These are phyloP conservation scores for Lagria hirta DNA, from an alignment of 2,888 invertebrate genomes.

Conservation along the genomic window DNA sequence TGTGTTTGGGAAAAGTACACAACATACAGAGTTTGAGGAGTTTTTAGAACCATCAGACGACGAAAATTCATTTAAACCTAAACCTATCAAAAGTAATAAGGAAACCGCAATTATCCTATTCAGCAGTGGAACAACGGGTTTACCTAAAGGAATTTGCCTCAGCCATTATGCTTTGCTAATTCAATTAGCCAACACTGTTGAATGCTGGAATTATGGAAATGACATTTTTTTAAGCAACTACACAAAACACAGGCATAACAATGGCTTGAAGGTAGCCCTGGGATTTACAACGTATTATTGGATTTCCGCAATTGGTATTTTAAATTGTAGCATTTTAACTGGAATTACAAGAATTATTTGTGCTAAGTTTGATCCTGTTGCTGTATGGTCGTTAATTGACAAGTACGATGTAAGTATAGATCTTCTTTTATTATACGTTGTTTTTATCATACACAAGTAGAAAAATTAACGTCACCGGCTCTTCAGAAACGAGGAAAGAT, in stretches of 20 bases:
- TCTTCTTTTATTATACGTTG: too few species aligned
- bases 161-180: conserved; percentile 33
- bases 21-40: conserved; percentile 30
- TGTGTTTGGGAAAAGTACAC: conserved; percentile 36
- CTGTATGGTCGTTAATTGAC: conserved; percentile 39
- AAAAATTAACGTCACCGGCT: too few species aligned
- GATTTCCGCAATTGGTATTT: conserved; percentile 39
- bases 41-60: conserved; percentile 35
- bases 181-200: conserved; percentile 28
- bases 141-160: conserved; percentile 46
- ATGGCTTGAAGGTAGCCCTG: conserved; percentile 5
- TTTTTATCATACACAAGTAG: too few species aligned
- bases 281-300: conserved; percentile 39
- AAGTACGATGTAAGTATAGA: conserved; percentile 42
- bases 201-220: conserved; percentile 7
- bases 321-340: conserved; percentile 29
- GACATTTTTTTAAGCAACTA: conserved; percentile 6
- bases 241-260: not conserved
- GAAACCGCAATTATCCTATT: conserved; percentile 40
- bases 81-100: conserved; percentile 16
- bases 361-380: conserved; percentile 32
- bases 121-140: conserved; percentile 46
- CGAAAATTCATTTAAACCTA: conserved; percentile 38
- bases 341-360: conserved; percentile 41
- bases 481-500: too few species aligned